A percentile compares a stretch with the other conserved stretches of the same genome.
Conservation (phyloP, 2,797 vertebrate genomes). For the Neomorphus geoffroyi region DNA sequence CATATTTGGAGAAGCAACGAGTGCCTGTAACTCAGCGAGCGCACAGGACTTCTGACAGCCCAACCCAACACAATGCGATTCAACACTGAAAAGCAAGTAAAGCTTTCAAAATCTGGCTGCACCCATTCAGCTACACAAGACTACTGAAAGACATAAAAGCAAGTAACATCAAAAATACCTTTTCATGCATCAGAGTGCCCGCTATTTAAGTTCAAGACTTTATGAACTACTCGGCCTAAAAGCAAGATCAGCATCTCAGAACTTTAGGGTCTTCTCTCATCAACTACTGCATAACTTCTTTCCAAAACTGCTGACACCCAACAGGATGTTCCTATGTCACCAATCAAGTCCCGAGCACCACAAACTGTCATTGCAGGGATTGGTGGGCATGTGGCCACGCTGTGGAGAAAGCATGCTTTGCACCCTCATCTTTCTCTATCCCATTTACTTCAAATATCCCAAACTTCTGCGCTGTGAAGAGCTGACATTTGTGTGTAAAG, state of each 20-base stretch:
- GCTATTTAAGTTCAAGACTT: not conserved
- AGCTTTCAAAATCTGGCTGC: not conserved
- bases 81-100: not conserved
- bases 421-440: not conserved
- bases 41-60: not conserved
- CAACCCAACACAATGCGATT: rapidly evolving
- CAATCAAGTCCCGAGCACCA: rapidly evolving
- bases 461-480: not conserved
- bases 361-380: not conserved
- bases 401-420: rapidly evolving
- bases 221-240: not conserved
- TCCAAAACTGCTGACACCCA: not conserved
- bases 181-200: rapidly evolving
- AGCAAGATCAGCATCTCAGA: not conserved
- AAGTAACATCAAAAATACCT: not conserved
- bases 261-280: not conserved
- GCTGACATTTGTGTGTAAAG: not conserved
- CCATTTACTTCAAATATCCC: not conserved
- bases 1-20: rapidly evolving
- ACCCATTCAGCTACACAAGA: too few relatives aligned
- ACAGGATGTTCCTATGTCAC: rapidly evolving
- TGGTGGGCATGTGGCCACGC: rapidly evolving
- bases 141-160: not conserved
- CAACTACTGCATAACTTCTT: rapidly evolving
- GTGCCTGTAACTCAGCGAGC: rapidly evolving